phyloP scores from a whole-genome alignment of 2,797 vertebrate genomes.

The Neosilurus hyrtlii region DNA sequence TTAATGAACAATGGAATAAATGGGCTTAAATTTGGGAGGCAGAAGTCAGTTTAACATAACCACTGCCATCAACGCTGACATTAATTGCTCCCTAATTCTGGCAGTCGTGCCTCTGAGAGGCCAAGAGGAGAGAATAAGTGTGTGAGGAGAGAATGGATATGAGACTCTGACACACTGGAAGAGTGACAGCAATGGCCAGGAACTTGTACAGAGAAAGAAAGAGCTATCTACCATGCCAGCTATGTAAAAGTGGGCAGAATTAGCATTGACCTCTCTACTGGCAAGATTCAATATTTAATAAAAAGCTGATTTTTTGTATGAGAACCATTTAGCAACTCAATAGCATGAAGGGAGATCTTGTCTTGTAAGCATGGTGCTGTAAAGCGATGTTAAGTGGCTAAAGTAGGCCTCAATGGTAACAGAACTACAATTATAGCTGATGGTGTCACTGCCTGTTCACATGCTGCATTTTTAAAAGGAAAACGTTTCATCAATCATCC shows the following conservation, averaged over 20 bases:
- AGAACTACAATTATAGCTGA: conserved; percentile 13
- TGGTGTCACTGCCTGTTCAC: neutral
- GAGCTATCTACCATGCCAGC: conserved; percentile 31
- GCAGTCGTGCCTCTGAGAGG: conserved; percentile 59
- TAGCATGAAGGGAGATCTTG: conserved; percentile 19
- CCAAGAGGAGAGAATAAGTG: conserved; percentile 52
- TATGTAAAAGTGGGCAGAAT: conserved; percentile 53
- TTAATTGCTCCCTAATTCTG: conserved; percentile 71
- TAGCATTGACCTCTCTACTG: conserved; percentile 54
- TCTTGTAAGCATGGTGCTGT: conserved; percentile 22
- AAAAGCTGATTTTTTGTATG: conserved; percentile 32
- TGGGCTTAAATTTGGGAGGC: conserved; percentile 65
- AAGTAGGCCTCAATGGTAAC: conserved; percentile 34
- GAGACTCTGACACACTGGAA: conserved; percentile 48
- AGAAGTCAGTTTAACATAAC: conserved; percentile 73
- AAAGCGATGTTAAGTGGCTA: conserved; percentile 22
- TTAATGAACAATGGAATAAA: conserved; percentile 72
- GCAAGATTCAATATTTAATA: conserved; percentile 43
- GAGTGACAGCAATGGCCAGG: conserved; percentile 52
- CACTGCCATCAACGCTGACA: conserved; percentile 66
- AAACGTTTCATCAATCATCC: neutral
- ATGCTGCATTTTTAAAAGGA: neutral
- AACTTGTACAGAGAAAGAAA: conserved; percentile 31
- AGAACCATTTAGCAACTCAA: conserved; percentile 34
- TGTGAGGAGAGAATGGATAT: conserved; percentile 56